phyloP scores from a whole-genome alignment of 2,113 vertebrate species.

The Peromyscus maniculatus region DNA sequence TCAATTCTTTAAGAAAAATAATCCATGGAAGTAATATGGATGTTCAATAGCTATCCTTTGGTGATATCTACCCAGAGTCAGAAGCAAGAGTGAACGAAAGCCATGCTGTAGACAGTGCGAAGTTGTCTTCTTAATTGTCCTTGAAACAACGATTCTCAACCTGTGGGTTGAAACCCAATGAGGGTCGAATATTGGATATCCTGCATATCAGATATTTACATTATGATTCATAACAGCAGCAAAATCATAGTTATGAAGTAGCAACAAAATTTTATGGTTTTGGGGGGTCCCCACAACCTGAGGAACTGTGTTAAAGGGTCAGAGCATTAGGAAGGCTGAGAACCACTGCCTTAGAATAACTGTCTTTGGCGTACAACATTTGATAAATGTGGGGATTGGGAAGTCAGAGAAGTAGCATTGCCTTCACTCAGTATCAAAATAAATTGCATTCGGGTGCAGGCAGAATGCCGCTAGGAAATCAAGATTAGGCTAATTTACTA shows the following conservation, averaged over 20 bases:
- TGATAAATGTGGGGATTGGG: no score
- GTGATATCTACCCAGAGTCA: background rate
- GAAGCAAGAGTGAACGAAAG: background rate
- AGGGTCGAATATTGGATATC: background rate
- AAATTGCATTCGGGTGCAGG: background rate
- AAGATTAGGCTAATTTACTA: background rate
- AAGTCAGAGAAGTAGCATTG: background rate
- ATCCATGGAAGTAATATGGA: background rate
- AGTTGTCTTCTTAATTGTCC: background rate
- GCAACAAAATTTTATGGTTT: background rate
- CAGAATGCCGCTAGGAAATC: background rate
- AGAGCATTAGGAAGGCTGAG: background rate
- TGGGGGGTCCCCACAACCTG: background rate
- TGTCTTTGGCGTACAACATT: background rate
- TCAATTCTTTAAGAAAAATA: slow-evolving; percentile 36
- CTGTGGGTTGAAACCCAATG: background rate
- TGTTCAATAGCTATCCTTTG: background rate
- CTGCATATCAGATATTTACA: background rate
- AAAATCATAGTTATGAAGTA: background rate
- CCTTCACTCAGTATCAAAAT: background rate
- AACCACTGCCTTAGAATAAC: background rate
- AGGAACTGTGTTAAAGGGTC: background rate
- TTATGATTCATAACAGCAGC: background rate
- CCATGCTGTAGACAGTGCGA: background rate
- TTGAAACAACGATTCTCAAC: background rate